Conservation (phyloP, 2,888 invertebrate species). For the Pristionchus fissidentatus region DNA sequence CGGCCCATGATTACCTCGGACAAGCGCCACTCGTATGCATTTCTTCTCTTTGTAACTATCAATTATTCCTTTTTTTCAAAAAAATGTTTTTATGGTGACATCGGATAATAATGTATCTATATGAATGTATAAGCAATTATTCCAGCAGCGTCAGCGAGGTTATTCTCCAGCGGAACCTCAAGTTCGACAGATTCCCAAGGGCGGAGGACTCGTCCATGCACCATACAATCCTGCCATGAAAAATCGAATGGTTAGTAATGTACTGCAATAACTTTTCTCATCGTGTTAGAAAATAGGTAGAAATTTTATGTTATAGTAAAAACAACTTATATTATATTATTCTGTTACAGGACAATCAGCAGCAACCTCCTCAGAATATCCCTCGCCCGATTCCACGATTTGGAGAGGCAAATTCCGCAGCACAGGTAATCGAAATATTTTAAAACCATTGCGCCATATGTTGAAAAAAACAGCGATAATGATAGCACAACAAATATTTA, state of each 20-base stretch:
- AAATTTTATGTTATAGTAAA: no score
- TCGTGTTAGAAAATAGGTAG: no score
- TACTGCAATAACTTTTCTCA: background rate
- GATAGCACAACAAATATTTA: no score
- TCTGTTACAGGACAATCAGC: background rate
- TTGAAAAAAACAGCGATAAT: no score
- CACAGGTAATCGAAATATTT: no score
- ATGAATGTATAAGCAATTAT: no score
- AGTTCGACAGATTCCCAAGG: conserved; percentile 20
- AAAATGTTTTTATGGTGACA: no score
- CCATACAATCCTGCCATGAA: conserved; percentile 3
- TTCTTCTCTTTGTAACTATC: no score
- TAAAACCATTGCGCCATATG: no score
- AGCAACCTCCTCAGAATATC: background rate
- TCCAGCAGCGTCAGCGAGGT: background rate
- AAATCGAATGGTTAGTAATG: background rate
- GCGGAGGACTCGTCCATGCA: background rate
- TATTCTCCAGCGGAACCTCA: background rate
- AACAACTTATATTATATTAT: background rate
- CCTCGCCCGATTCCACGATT: background rate
- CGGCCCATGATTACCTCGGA: conserved; percentile 13
- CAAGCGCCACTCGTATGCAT: background rate
- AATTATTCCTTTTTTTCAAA: background rate
- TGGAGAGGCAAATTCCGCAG: background rate
- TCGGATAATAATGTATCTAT: no score